phyloP scores from a whole-genome alignment of 2,888 invertebrate species.

The Xanthia togata region DNA sequence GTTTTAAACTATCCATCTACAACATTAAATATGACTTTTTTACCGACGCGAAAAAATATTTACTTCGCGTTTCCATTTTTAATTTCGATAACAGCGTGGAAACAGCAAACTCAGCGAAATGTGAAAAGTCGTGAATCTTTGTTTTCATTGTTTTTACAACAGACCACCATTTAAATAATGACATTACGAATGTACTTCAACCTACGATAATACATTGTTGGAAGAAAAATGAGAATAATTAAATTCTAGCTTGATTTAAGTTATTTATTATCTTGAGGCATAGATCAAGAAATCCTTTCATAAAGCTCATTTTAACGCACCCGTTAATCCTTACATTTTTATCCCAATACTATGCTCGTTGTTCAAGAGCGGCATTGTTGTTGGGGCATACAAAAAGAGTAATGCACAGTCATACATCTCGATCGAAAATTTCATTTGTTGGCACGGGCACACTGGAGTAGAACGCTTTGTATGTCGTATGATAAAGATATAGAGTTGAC shows the following conservation, averaged over 20 bases:
- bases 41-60: slow-evolving; percentile 26
- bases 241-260: slow-evolving; percentile 4
- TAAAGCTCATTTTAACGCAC: slow-evolving; percentile 18
- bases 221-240: background rate
- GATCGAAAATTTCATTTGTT: slow-evolving; percentile 87
- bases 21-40: slow-evolving; percentile 1
- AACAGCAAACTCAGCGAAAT: slow-evolving; percentile 30
- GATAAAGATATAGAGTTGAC: slow-evolving; percentile 74
- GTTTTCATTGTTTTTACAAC: slow-evolving; percentile 44
- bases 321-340: slow-evolving; percentile 40
- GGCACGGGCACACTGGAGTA: slow-evolving; percentile 75
- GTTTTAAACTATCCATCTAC: background rate
- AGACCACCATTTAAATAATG: slow-evolving; percentile 48
- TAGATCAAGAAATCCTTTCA: background rate
- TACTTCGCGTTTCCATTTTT: slow-evolving; percentile 45
- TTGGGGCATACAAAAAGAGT: slow-evolving; percentile 81
- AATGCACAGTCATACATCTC: slow-evolving; percentile 85
- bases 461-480: slow-evolving; percentile 79
- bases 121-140: slow-evolving; percentile 48
- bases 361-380: slow-evolving; percentile 79
- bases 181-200: slow-evolving; percentile 18
- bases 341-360: slow-evolving; percentile 74
- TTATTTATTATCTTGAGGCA: background rate
- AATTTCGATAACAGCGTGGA: slow-evolving; percentile 49
- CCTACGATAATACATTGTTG: background rate